A percentile compares a stretch with the other conserved stretches of the same genome.
Conservation (phyloP, 1,140 invertebrate species). For the Elysia chlorotica region DNA sequence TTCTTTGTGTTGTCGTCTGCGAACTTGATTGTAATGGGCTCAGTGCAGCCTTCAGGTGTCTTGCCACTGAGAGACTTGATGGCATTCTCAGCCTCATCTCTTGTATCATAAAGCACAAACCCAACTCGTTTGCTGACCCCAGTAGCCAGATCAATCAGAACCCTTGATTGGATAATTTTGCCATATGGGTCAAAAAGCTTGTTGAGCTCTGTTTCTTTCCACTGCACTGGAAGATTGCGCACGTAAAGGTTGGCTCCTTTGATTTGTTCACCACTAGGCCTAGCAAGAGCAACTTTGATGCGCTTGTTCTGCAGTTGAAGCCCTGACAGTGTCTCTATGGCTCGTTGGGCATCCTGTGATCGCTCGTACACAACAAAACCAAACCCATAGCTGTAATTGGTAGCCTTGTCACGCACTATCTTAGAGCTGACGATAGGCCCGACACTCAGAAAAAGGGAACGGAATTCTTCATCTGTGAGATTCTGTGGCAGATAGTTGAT, state of each 20-base stretch:
- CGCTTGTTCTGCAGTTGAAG: constrained; percentile 84
- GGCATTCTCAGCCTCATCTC: constrained; percentile 81
- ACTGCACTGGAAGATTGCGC: constrained; percentile 81
- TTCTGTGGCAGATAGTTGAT: constrained; percentile 95
- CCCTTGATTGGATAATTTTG: constrained; percentile 86
- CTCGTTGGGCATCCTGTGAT: constrained; percentile 82
- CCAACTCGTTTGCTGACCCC: constrained; percentile 85
- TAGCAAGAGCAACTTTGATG: constrained; percentile 88
- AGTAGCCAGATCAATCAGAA: constrained; percentile 85
- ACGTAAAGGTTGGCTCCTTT: constrained; percentile 96
- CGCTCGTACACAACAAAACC: constrained; percentile 92
- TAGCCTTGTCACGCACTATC: constrained; percentile 79
- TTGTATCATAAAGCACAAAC: constrained; percentile 74
- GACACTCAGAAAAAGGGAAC: constrained; percentile 83
- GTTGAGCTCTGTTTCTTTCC: constrained; percentile 74
- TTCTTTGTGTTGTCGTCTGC: constrained; percentile 91
- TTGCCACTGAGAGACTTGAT: constrained; percentile 84
- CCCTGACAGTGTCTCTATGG: constrained; percentile 86
- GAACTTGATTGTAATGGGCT: constrained; percentile 84
- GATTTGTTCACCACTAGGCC: constrained; percentile 88
- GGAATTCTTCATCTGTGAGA: constrained; percentile 88
- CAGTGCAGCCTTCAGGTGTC: constrained; percentile 79
- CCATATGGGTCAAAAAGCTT: constrained; percentile 86
- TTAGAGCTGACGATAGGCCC: constrained; percentile 78
- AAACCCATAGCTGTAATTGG: constrained; percentile 94